Evolutionary conservation across 1,140 invertebrate species (phyloP), one percentile per base, ranked within the genome.

Genomic region (Glomeris maerens): DNA sequence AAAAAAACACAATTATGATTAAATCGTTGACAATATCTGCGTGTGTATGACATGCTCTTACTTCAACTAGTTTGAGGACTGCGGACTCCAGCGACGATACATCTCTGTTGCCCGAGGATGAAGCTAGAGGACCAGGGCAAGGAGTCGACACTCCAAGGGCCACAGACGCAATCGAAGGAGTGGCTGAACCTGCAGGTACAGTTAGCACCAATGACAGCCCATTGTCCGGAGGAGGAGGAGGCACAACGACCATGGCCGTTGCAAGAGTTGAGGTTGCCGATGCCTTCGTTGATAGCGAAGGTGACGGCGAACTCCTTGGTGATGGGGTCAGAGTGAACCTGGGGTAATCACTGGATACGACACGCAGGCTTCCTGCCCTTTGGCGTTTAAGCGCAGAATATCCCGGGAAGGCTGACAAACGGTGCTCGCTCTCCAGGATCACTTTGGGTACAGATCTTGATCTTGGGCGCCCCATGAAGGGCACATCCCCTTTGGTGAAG

Each of bases 401-500:
- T n/a, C n/a, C n/a, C n/a, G n/a, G n/a, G n/a, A n/a, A n/a, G n/a
- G n/a, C n/a, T n/a, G n/a, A n/a, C n/a, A n/a, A n/a, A n/a, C n/a
- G n/a, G n/a, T n/a, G n/a, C n/a, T n/a, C n/a, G 1, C 64, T 63
- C 52, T 74, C 70, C 39, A 71, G 66, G 10, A 67, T 68, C 13
- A 72, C 69, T 29, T 70, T 61, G 21, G 72, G 72, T 61, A 74
- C 72, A 26, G 71, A 73, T 0, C 72, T 59, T 0, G 72, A 74
- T 2, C 72, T 60, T 0, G 71, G 71, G 3, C 72, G 50, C 7
- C 21, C 29, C 13, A 50, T 22, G 7, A 40, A n/a, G 2, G 62
- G 57, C 13, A 60, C 55, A 21, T 58, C 57, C 0, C 57, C 52
- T 2, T 54, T 54, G 14, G 49, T 53, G 5, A 5, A 42, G 10